A percentile compares a stretch with the other conserved stretches of the same genome.
These are phyloP conservation scores for Megaustenia siamemsis DNA, from an alignment of 2,888 invertebrate genomes.

Conservation along the genomic window DNA sequence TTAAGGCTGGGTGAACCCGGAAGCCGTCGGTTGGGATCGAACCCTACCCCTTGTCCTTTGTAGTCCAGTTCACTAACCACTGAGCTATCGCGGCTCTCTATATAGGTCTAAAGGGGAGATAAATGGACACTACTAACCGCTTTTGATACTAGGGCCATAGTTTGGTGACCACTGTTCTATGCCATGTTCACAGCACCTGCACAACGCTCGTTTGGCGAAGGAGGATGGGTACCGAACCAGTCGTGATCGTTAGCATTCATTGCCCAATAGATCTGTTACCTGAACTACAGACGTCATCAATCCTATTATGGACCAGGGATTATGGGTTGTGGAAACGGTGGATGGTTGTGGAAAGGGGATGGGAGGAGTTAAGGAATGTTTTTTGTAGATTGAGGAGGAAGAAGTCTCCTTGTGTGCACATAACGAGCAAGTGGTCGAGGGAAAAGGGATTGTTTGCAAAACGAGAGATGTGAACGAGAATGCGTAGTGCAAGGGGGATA, in stretches of 20 bases:
- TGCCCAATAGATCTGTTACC: slow-evolving; percentile 22
- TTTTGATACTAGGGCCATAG: not conserved
- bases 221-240: not conserved
- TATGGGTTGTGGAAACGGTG: not conserved
- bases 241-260: slow-evolving; percentile 16
- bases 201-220: not conserved
- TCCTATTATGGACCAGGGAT: not conserved
- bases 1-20: no score
- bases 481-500: not conserved
- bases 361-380: not conserved
- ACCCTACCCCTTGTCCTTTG: no score
- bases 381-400: not conserved
- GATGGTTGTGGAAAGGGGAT: not conserved
- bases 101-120: no score
- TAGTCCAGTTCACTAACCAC: no score
- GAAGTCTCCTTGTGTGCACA: no score
- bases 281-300: not conserved
- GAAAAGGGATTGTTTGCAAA: not conserved
- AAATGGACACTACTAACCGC: no score
- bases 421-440: not conserved
- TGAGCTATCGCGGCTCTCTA: no score
- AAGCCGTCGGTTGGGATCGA: no score
- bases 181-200: slow-evolving; percentile 1
- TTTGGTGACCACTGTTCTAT: not conserved
- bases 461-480: not conserved